Evolutionary conservation across 2,888 invertebrate species (phyloP).

Genomic region (Yponomeuta cagnagella): DNA sequence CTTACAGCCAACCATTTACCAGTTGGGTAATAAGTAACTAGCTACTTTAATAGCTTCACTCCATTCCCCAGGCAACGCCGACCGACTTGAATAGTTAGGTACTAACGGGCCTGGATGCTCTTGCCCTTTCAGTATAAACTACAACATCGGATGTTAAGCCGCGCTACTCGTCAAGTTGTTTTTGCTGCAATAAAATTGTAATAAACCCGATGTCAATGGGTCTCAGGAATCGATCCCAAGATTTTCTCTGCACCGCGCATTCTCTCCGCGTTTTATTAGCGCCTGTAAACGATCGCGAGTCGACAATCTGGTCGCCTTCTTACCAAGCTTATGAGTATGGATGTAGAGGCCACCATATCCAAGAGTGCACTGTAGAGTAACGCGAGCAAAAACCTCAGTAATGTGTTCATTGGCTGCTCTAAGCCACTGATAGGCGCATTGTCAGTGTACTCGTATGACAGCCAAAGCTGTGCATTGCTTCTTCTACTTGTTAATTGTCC

Average conservation of each 20-base stretch:
- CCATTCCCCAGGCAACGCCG: no score
- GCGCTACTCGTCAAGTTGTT: neutral
- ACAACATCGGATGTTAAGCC: no score
- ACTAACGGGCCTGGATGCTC: neutral
- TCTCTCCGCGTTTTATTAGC: neutral
- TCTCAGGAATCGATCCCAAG: slow-evolving; percentile 1
- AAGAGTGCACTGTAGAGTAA: neutral
- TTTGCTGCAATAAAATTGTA: neutral
- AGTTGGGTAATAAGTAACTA: no score
- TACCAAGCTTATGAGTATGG: neutral
- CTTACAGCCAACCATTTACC: no score
- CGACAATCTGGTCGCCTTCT: neutral
- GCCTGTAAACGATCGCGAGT: neutral
- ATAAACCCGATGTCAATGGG: neutral
- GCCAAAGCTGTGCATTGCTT: neutral
- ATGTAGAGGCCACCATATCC: neutral
- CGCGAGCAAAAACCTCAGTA: neutral
- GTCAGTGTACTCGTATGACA: neutral
- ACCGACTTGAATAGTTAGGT: no score
- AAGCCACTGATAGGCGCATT: neutral
- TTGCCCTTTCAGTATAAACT: neutral
- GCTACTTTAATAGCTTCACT: no score
- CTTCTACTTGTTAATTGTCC: neutral
- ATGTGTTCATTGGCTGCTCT: neutral
- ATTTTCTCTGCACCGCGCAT: neutral